Evolutionary conservation across 2,888 invertebrate genomes (phyloP), one percentile per base, ranked within the genome.

Genomic region (Chymomyza fuscimana): DNA sequence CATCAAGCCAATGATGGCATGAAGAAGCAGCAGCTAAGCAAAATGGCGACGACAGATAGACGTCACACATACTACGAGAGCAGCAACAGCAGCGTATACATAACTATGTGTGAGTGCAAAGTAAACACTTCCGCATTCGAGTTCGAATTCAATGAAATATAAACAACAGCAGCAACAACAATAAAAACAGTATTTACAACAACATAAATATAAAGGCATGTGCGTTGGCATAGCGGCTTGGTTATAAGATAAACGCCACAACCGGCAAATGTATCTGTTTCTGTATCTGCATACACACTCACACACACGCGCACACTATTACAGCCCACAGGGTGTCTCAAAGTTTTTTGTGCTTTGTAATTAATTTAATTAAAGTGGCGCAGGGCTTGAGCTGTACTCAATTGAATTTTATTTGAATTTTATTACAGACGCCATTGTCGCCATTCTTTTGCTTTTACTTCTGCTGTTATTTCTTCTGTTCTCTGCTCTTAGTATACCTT

Each of bases 321-420:
- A 40, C 15, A 40, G n/a, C 19, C 3, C 36, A 72, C 63, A 63
- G 69, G 65, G 69, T 69, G 65, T 29, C 52, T 52, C 63, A 46
- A 25, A 32, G 19, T 51, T 50, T 60, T 59, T 40, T 54, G 29
- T 54, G 60, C 70, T 63, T 67, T 80, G 78, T 76, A 80, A 86
- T 86, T 86, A 83, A 83, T 83, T 83, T 86, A 86, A 83, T 83
- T 83, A 86, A 83, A 84, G 85, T 80, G 74, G 79, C 80, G 71
- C 77, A 80, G 76, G 78, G 75, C 73, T 83, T 70, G 84, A 74
- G 70, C 67, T 86, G 82, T 86, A 86, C 83, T 84, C 83, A 83
- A 83, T 83, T 84, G 83, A 83, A 86, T 83, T 83, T 83, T 83
- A 86, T 83, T 86, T 86, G 84, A 83, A 86, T 83, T 84, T 84